phyloP scores from a whole-genome alignment of 2,888 invertebrate genomes.

The Cotesia congregata region DNA sequence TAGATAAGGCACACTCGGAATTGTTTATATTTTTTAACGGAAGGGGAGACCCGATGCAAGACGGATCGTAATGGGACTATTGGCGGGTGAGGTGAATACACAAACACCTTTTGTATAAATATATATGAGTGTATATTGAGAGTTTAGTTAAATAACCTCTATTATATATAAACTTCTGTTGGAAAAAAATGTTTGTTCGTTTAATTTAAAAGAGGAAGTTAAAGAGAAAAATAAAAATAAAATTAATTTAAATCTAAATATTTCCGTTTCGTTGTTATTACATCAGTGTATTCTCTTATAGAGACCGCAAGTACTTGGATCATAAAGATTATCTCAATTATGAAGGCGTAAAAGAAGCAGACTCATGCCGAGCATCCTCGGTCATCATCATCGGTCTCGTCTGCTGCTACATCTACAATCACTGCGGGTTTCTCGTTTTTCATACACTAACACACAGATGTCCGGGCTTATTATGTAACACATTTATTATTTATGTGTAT shows the following conservation, averaged over 20 bases:
- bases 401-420: conserved; percentile 14
- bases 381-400: conserved; percentile 56
- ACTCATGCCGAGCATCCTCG: conserved; percentile 60
- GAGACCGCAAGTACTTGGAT: conserved; percentile 45
- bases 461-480: not conserved
- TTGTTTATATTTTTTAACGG: conserved; percentile 19
- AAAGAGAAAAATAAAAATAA: not conserved
- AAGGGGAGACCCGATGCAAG: not conserved
- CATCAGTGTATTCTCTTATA: conserved; percentile 17
- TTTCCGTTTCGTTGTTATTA: conserved; percentile 12
- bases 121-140: not conserved
- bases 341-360: conserved; percentile 65
- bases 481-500: not conserved
- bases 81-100: not conserved
- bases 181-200: too few relatives aligned
- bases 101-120: not conserved
- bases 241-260: not conserved
- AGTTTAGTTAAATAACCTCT: not conserved
- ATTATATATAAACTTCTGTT: too few relatives aligned
- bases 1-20: conserved; percentile 50
- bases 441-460: conserved; percentile 34
- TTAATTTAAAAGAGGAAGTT: not conserved
- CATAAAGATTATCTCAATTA: conserved; percentile 66
- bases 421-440: conserved; percentile 37
- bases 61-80: conserved; percentile 30